phyloP scores from a whole-genome alignment of 2,113 vertebrate species.

The Suricata suricatta region DNA sequence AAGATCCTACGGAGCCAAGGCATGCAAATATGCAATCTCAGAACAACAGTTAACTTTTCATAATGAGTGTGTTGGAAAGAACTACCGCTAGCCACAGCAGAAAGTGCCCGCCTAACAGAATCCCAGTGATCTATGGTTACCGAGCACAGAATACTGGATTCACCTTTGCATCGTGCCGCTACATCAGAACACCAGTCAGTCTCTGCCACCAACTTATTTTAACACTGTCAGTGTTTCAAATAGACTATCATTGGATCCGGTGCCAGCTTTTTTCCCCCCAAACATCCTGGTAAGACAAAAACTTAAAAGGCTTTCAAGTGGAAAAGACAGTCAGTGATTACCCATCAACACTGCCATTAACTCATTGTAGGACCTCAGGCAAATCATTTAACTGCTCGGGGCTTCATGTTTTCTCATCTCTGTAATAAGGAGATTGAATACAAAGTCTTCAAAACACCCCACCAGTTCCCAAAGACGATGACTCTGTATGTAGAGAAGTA shows the following conservation, averaged over 20 bases:
- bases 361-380: background rate
- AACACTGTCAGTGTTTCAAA: background rate
- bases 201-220: background rate
- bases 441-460: background rate
- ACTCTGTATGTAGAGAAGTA: background rate
- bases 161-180: background rate
- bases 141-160: rapidly evolving
- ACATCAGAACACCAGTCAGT: background rate
- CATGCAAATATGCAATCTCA: slow-evolving; percentile 62
- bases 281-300: background rate
- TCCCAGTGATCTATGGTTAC: background rate
- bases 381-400: background rate
- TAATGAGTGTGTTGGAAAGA: slow-evolving; percentile 42
- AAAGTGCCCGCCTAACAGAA: background rate
- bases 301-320: background rate
- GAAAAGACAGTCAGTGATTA: background rate
- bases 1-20: slow-evolving; percentile 48
- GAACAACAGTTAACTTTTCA: slow-evolving; percentile 57
- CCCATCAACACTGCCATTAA: background rate
- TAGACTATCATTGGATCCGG: no score
- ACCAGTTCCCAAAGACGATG: no score
- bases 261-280: background rate
- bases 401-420: background rate
- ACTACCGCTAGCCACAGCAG: background rate
- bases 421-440: background rate